phyloP scores from a whole-genome alignment of 2,797 vertebrate genomes.

The Anguilla megastoma region DNA sequence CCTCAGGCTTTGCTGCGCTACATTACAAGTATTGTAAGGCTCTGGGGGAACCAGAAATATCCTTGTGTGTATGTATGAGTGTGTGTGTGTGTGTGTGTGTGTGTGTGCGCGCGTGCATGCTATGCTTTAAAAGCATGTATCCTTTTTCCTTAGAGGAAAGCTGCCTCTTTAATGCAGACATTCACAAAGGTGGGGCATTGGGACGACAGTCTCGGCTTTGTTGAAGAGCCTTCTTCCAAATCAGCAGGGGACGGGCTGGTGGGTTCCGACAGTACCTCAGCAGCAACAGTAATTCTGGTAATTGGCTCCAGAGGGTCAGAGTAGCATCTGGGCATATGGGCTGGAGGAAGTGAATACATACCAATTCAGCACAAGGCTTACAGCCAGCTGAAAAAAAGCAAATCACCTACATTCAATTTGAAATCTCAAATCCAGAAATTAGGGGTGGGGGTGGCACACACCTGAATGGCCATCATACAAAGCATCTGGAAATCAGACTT shows the following conservation, averaged over 20 bases:
- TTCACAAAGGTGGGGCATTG: not conserved
- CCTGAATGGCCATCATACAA: not conserved
- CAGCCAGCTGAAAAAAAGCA: not conserved
- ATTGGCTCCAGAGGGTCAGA: constrained; percentile 12
- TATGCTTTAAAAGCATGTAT: not conserved
- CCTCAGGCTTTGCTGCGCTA: not conserved
- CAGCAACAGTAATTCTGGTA: constrained; percentile 7
- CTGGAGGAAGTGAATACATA: not conserved
- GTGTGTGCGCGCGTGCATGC: not conserved
- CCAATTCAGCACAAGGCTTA: not conserved
- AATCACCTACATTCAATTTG: not conserved
- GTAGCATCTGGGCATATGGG: not conserved
- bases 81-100: not conserved
- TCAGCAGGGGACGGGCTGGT: not conserved
- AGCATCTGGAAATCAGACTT: not conserved
- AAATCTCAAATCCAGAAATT: not conserved
- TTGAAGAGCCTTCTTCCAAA: not conserved
- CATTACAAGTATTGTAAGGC: not conserved
- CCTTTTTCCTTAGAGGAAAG: not conserved
- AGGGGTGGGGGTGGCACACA: not conserved
- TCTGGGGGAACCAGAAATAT: no score
- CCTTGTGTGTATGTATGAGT: no score
- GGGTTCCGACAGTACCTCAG: constrained; percentile 19
- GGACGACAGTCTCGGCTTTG: not conserved
- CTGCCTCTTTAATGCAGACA: not conserved